Conservation (phyloP, 2,888 invertebrate genomes). For the Germaria angustata region DNA sequence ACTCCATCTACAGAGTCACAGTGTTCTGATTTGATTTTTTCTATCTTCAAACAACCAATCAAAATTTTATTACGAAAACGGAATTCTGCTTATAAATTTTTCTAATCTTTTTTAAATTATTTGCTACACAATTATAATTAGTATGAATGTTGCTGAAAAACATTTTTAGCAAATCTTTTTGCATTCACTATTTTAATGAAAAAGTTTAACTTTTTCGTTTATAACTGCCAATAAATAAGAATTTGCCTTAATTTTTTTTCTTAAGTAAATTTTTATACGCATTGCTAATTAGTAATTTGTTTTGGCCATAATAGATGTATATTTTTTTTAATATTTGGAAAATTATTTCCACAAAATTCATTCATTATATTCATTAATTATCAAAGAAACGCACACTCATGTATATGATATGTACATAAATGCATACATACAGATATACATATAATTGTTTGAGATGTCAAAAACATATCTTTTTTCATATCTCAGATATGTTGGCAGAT, state of each 20-base stretch:
- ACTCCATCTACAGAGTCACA: no score
- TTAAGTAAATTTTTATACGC: neutral
- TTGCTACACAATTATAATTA: slow-evolving; percentile 38
- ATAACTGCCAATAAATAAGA: slow-evolving; percentile 12
- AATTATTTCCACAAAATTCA: slow-evolving; percentile 31
- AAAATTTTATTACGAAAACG: neutral
- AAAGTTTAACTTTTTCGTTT: slow-evolving; percentile 13
- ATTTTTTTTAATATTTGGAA: slow-evolving; percentile 31
- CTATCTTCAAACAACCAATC: neutral
- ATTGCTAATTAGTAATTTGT: slow-evolving; percentile 45
- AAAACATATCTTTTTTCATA: neutral
- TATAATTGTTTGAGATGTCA: slow-evolving; percentile 12
- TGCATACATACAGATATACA: no score
- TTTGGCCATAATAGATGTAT: slow-evolving; percentile 30
- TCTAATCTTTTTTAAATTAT: slow-evolving; percentile 32
- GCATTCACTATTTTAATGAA: slow-evolving; percentile 14
- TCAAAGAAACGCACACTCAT: neutral
- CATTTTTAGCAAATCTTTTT: neutral
- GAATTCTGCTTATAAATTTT: neutral
- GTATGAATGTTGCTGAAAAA: slow-evolving; percentile 6
- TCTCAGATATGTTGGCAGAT: neutral
- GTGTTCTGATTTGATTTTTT: no score
- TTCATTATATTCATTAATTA: slow-evolving; percentile 36
- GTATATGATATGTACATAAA: no score
- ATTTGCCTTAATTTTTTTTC: neutral